These are phyloP conservation scores for Aphodius granarius DNA, from an alignment of 2,888 invertebrate species.

Conservation along the genomic window DNA sequence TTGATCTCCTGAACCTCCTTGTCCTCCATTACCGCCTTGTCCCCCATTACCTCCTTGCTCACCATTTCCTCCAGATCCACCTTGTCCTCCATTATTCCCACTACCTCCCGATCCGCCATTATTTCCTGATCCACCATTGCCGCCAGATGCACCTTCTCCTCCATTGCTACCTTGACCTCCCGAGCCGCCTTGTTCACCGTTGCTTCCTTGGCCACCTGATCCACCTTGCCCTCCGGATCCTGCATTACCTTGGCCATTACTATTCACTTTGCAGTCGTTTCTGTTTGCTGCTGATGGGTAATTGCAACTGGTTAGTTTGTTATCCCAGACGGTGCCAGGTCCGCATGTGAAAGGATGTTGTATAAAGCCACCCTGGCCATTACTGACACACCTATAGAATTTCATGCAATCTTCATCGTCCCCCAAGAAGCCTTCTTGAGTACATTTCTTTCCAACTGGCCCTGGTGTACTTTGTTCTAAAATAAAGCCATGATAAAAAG, in stretches of 20 bases:
- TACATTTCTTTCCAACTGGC: slow-evolving; percentile 51
- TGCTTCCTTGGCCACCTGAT: background rate
- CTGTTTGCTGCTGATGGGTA: slow-evolving; percentile 58
- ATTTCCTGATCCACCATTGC: background rate
- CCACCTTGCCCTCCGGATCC: slow-evolving; percentile 22
- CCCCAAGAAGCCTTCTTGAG: slow-evolving; percentile 69
- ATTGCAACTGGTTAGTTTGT: slow-evolving; percentile 69
- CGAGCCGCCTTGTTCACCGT: background rate
- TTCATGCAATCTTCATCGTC: slow-evolving; percentile 70
- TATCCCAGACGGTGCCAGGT: slow-evolving; percentile 78
- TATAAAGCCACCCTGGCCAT: slow-evolving; percentile 61
- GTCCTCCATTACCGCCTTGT: slow-evolving; percentile 12
- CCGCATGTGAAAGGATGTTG: slow-evolving; percentile 74
- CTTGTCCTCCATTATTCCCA: background rate
- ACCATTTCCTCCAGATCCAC: slow-evolving; percentile 38
- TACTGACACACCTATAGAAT: slow-evolving; percentile 75
- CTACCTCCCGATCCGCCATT: slow-evolving; percentile 4
- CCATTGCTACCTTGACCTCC: background rate
- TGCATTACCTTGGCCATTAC: slow-evolving; percentile 12
- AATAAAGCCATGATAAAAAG: background rate
- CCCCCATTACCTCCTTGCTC: slow-evolving; percentile 5
- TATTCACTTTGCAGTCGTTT: background rate
- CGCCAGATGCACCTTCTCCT: background rate
- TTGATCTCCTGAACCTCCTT: slow-evolving; percentile 7
- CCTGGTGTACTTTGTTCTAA: background rate